Base-by-base conservation (phyloP, 2,888 invertebrate genomes). In the Abscondita cerata region DNA sequence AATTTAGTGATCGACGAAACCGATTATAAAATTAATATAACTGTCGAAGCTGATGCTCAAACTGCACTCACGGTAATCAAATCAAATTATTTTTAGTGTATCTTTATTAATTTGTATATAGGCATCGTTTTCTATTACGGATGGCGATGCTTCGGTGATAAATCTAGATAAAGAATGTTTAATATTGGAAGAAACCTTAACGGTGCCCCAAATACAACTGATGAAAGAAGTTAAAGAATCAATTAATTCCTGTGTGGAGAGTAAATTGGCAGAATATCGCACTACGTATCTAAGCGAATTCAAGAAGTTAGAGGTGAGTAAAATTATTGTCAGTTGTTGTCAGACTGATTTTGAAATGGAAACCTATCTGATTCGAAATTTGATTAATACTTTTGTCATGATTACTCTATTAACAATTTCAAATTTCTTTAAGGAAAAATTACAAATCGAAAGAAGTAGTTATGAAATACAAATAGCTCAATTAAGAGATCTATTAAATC, bases 381-480 rank as follows among this genome's bases (percentile, higher is more conserved):
- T n/a, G n/a, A n/a, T n/a, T n/a, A n/a, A n/a, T n/a, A n/a, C n/a
- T n/a, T n/a, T n/a, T n/a, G n/a, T n/a, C n/a, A n/a, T n/a, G n/a
- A n/a, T n/a, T n/a, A n/a, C n/a, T n/a, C n/a, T n/a, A n/a, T n/a
- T n/a, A n/a, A n/a, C n/a, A 25, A 25, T 4, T 25, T 25, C 25
- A 25, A 6, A 4, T 25, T 25, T 25, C 6, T 25, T 25, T 36
- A 80, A 83, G 67, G 68, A 79, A 11, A 82, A 82, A 65, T 75
- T 87, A 75, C 83, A 84, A 64, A 82, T 80, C 58, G 87, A 89
- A 52, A 88, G 86, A 68, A 83, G 84, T 50, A 80, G 83, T 0
- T 83, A 83, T 64, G 81, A 82, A 0, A 70, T 78, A 0, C 89
- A 89, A 73, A 82, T 86, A 1, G 76, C 81, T 16, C 80, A 80